Base-by-base conservation (phyloP, 2,113 vertebrate species). In the Ciconia maguari region DNA sequence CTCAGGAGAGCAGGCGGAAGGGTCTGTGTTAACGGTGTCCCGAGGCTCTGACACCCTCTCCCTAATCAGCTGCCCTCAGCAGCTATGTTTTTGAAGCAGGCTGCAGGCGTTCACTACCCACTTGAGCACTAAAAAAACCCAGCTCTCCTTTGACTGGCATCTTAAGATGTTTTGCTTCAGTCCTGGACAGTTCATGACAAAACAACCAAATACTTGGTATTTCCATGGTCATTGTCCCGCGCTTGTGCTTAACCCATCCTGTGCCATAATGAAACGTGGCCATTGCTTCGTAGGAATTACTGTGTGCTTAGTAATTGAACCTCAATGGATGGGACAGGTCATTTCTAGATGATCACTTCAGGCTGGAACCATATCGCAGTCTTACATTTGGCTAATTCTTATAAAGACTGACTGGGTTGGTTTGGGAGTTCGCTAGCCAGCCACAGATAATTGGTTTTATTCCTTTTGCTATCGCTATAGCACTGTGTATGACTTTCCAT, bases 11-110 rank as follows among this genome's bases (percentile, higher is more conserved):
- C 96, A 96, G 94, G 94, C 82, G 96, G 96, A 89, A 91, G 83
- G 88, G 68, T 81, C 90, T 55, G 92, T 97, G 95, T 96, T 98
- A 98, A 98, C 97, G 97, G 94, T 94, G 92, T 94, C 97, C 92
- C 3, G 20, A 70, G 96, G 97, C 96, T 62, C 10, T 57, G 93
- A 21, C 8, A 48, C 94, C 74, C 89, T 90, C 90, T 83, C 94
- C 89, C 80, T 91, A 87, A 96, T 89, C 94, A 95, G 88, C 93
- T 92, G 69, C 78, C 91, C 93, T 97, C 84, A 70, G 77, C 88
- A 94, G 97, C 92, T n/a, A 17, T 20, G 74, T 30, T 83, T 68
- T 49, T 46, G 93, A 65, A 92, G 95, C 94, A 89, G 86, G 89
- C 94, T 94, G 72, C 78, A 95, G 89, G 30, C 72, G 0, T 42